Base-by-base conservation (phyloP, 30 jellyfish, hydroid and myxozoan species). In the Aurelia coerulea region DNA sequence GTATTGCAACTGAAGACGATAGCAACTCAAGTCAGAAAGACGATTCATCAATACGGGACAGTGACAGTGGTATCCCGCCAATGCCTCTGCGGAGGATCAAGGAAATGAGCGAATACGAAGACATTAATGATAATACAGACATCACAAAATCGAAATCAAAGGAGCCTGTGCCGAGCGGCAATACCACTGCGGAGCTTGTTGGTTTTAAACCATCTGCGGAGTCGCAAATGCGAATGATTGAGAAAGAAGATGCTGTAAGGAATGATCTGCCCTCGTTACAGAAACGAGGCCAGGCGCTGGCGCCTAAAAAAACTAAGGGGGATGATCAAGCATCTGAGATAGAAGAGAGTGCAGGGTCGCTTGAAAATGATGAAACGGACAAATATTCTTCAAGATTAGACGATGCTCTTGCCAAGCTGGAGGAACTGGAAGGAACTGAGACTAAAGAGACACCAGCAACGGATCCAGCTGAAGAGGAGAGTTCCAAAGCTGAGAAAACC, bases 71-170 rank as follows among this genome's bases (percentile, higher is more conserved):
- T 13, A 79, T 93, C n/a, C 98, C 98, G 3, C 98, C 98, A 6
- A 93, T 93, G 98, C 98, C 98, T n/a, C 89, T 93, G 83, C 86
- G 98, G 31, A 93, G 89, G 87, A 88, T 93, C 98, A 93, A 93
- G 68, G 98, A 93, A 34, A 73, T 93, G 76, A 81, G 96, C 54
- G 92, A 73, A 18, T 96, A 78, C 66, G 88, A 77, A 31, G 74
- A 76, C 35, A 23, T 91, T 41, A 39, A 80, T 69, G 96, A 93
- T 4, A 93, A 81, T 18, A 82, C 94, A 54, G 92, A 88, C 58
- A 81, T 89, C 41, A 79, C 88, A 3, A 78, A 65, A 12, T 34
- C 74, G 29, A 88, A 79, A 49, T 33, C 88, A 14, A 86, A 86
- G 63, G 97, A 93, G 65, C 83, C 88, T 13, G 91, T 35, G 8